A percentile compares a stretch with the other conserved stretches of the same genome.
Evolutionary conservation across 2,888 invertebrate genomes (phyloP).

Genomic region (Alloplasta piceator): DNA sequence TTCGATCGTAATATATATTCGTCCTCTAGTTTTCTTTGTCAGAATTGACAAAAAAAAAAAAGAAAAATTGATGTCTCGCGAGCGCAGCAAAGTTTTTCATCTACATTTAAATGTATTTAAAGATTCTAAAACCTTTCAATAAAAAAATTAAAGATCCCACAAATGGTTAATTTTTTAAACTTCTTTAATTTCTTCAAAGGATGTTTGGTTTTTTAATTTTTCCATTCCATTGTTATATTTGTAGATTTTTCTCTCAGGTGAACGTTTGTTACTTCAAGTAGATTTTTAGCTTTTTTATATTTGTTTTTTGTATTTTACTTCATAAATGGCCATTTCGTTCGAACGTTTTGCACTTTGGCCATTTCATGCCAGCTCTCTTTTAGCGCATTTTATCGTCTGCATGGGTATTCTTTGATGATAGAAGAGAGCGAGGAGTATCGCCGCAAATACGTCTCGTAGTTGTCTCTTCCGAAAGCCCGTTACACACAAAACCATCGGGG

Average conservation of each 20-base stretch:
- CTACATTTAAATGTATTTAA: neutral
- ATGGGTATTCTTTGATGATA: neutral
- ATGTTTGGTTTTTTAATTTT: neutral
- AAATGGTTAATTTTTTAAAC: no score
- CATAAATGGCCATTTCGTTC: conserved; percentile 29
- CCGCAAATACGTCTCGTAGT: conserved; percentile 38
- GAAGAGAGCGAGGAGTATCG: conserved; percentile 30
- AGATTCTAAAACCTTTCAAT: no score
- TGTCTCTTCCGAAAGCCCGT: conserved; percentile 56
- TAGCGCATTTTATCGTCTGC: conserved; percentile 9
- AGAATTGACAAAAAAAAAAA: no score
- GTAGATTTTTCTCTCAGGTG: no score
- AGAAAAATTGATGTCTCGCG: no score
- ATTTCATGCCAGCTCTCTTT: conserved; percentile 40
- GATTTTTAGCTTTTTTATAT: neutral
- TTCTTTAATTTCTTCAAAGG: neutral
- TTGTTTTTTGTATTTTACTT: conserved; percentile 36
- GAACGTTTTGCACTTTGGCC: conserved; percentile 47
- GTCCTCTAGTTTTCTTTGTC: conserved; percentile 1
- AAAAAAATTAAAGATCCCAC: no score
- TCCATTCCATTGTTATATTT: no score
- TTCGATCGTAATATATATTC: conserved; percentile 25
- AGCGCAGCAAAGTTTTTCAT: no score
- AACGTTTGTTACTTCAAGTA: no score
- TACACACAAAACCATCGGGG: conserved; percentile 47